These are phyloP conservation scores for Heterocephalus glaber DNA, from an alignment of 2,113 vertebrate genomes.

Conservation along the genomic window DNA sequence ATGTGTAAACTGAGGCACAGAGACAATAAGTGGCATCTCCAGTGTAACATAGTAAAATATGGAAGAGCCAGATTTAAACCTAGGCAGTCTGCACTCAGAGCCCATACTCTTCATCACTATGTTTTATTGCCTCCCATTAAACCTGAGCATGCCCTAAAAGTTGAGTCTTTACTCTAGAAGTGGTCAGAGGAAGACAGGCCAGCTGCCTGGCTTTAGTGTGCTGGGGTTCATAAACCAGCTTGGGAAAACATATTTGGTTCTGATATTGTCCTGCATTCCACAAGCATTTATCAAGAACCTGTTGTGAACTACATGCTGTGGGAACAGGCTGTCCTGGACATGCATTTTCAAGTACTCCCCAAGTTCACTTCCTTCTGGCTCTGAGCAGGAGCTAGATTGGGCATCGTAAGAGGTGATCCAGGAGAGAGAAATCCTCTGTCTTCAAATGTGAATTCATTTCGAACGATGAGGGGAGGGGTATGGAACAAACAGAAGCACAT, in stretches of 20 bases:
- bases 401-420: background rate
- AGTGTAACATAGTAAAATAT: background rate
- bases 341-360: background rate
- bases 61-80: background rate
- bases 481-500: background rate
- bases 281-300: background rate
- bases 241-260: background rate
- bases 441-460: background rate
- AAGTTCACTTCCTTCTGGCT: background rate
- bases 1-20: background rate
- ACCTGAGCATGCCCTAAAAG: background rate
- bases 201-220: background rate
- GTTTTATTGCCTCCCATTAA: background rate
- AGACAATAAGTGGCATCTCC: background rate
- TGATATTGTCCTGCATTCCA: background rate
- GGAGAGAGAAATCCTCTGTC: background rate
- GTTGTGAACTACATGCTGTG: accelerated
- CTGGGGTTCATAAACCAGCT: background rate
- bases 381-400: background rate
- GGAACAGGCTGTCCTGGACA: background rate
- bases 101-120: background rate
- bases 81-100: background rate
- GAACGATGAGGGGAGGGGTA: background rate
- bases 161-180: background rate
- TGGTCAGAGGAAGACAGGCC: background rate